Conservation (phyloP, 2,888 invertebrate species). For the Horisme vitalbata region DNA sequence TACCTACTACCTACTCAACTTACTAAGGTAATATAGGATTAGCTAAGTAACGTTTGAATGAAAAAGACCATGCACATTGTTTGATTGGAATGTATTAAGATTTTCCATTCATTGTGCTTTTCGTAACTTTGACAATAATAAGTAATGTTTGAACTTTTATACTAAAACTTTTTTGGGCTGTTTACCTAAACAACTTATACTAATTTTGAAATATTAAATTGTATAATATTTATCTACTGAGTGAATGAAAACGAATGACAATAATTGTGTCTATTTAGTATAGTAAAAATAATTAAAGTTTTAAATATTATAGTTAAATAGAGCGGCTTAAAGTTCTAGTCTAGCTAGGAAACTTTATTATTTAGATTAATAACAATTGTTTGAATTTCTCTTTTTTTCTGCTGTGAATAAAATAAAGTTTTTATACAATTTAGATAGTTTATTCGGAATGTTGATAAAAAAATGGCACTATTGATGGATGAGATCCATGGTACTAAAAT, state of each 20-base stretch:
- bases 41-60: neutral
- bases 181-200: slow-evolving; percentile 41
- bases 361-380: neutral
- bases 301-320: too few relatives aligned
- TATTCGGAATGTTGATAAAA: slow-evolving; percentile 1
- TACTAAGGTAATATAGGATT: too few relatives aligned
- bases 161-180: slow-evolving; percentile 47
- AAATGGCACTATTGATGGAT: slow-evolving; percentile 10
- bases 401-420: neutral
- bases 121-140: slow-evolving; percentile 55
- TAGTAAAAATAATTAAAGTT: slow-evolving; percentile 10
- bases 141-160: slow-evolving; percentile 34
- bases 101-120: slow-evolving; percentile 37
- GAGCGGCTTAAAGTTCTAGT: too few relatives aligned
- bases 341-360: slow-evolving; percentile 10
- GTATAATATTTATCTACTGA: slow-evolving; percentile 13
- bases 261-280: slow-evolving; percentile 45
- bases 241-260: slow-evolving; percentile 40
- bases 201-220: slow-evolving; percentile 16
- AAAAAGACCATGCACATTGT: slow-evolving; percentile 22
- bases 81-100: slow-evolving; percentile 18
- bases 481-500: slow-evolving; percentile 8
- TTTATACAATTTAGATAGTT: slow-evolving; percentile 12
- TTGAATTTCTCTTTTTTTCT: slow-evolving; percentile 3
- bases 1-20: too few relatives aligned